These are phyloP conservation scores for Tenebrosternarchus preto DNA, from an alignment of 2,113 vertebrate genomes.

Conservation along the genomic window DNA sequence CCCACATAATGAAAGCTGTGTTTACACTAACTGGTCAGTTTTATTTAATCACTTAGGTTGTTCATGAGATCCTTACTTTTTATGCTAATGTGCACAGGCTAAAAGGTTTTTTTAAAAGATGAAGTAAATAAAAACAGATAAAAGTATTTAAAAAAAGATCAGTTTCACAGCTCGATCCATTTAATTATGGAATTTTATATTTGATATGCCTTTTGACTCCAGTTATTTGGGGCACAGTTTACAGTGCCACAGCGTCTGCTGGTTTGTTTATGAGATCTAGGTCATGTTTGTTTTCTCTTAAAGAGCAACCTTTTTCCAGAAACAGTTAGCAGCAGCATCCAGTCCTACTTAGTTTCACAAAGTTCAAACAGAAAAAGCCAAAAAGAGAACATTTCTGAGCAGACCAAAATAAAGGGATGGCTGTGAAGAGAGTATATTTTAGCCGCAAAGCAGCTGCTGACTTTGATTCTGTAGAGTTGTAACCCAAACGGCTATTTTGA, in stretches of 20 bases:
- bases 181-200: conserved; percentile 10
- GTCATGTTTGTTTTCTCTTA: conserved; percentile 45
- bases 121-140: neutral
- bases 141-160: neutral
- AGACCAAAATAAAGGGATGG: neutral
- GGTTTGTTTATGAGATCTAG: conserved; percentile 46
- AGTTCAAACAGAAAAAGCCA: neutral
- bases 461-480: neutral
- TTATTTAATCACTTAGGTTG: conserved; percentile 3
- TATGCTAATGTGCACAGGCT: too few species aligned
- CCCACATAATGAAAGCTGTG: neutral
- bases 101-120: too few species aligned
- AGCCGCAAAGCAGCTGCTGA: neutral
- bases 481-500: neutral
- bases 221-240: conserved; percentile 30
- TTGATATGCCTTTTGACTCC: conserved; percentile 12
- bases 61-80: neutral
- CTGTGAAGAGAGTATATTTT: conserved; percentile 8
- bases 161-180: neutral
- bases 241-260: conserved; percentile 40
- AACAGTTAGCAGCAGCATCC: neutral
- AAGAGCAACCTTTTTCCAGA: conserved; percentile 34
- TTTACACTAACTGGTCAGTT: neutral
- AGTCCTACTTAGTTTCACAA: conserved; percentile 14
- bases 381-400: neutral